phyloP scores from a whole-genome alignment of 2,888 invertebrate genomes.

The Halocaridina rubra region DNA sequence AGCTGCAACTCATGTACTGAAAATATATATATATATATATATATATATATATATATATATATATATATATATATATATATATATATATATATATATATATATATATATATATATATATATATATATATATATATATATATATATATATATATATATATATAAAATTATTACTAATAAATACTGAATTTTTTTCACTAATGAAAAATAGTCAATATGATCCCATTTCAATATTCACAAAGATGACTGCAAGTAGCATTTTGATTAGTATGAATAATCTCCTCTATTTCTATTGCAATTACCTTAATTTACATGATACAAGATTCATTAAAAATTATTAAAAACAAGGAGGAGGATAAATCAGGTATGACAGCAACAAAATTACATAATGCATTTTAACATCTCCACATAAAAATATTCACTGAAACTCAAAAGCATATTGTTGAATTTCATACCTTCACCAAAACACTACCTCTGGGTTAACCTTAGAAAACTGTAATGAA shows the following conservation, averaged over 20 bases:
- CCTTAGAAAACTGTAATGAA: no score
- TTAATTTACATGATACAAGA: no score
- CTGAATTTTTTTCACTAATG: not conserved
- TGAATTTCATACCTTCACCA: not conserved
- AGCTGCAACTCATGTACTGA: no score
- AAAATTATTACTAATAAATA: not conserved
- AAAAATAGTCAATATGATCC: not conserved
- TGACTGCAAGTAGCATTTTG: not conserved
- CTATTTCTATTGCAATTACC: no score
- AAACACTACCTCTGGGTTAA: no score
- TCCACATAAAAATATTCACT: not conserved
- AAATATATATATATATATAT: constrained; percentile 23
- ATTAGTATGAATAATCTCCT: no score
- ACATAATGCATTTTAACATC: not conserved
- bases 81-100: not conserved
- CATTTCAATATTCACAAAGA: no score
- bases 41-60: constrained; percentile 7
- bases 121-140: not conserved
- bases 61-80: not conserved
- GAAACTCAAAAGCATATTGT: not conserved
- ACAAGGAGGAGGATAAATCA: no score
- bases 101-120: not conserved
- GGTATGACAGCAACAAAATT: no score
- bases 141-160: not conserved
- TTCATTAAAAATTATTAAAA: no score